Base-by-base conservation (phyloP, 2,113 vertebrate species). In the Myotis davidii region DNA sequence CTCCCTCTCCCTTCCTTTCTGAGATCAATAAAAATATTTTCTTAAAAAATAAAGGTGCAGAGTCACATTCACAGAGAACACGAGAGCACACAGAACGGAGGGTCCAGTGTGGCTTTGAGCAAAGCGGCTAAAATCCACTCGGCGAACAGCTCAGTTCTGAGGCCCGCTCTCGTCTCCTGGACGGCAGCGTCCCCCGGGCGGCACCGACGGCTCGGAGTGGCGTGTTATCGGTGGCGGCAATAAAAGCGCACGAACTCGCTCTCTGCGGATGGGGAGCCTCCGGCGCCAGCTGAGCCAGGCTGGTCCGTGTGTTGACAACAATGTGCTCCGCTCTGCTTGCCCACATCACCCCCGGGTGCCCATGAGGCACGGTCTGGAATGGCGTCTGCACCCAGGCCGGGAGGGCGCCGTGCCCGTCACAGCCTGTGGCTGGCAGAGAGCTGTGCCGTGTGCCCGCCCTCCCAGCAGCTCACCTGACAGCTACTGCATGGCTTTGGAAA, bases 241-340 rank as follows among this genome's bases (percentile, higher is more conserved):
- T 18, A 56, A 95, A 92, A 21, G 65, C 3, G 52, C 89, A 32
- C 56, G n/a, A 27, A 96, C 90, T 65, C 52, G 64, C 92, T 52
- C 94, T 95, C 94, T 65, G 86, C 93, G 73, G 94, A 97, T 82
- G 20, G 17, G 54, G 70, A 88, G 17, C 69, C 69, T 45, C 65
- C 95, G 91, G 97, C 94, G 82, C 86, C 89, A 50, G 91, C 96
- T 96, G 91, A 89, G 73, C 82, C 73, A 4, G 79, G 86, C 94
- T 85, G 82, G 0, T 76, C 42, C 72, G 77, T 45, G 86, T 65
- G 67, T 94, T 95, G 91, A 96, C 91, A 96, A 95, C 94, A 96
- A 95, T 1, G 8, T 2, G 65, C 13, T 16, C 4, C 1, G 77
- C 21, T 8, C 39, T 23, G 32, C 94, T 72, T 27, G 92, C 92